These are phyloP conservation scores for Sus scrofa DNA, from an alignment of 2,113 vertebrate species.

Conservation along the genomic window DNA sequence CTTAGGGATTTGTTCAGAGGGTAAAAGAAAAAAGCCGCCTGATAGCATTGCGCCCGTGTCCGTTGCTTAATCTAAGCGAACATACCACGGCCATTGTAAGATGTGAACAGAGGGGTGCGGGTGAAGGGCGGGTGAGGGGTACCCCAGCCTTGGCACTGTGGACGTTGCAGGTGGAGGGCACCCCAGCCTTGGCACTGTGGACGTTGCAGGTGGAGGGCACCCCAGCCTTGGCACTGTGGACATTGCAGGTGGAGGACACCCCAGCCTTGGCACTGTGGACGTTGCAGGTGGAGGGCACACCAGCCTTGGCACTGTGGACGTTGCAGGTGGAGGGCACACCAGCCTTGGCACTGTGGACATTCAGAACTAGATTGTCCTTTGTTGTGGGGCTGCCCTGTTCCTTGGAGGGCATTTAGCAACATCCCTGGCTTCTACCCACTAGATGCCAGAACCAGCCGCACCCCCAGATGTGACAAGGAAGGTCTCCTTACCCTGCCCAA, in stretches of 20 bases:
- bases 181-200: no score
- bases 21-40: neutral
- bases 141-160: fast-evolving
- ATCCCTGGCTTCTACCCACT: neutral
- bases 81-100: neutral
- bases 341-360: no score
- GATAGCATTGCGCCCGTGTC: neutral
- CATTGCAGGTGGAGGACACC: no score
- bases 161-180: no score
- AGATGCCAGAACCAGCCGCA: neutral
- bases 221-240: no score
- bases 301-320: no score
- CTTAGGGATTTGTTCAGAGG: neutral
- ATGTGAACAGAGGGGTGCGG: neutral
- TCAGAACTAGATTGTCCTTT: no score
- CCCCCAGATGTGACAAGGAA: neutral
- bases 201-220: no score
- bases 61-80: neutral
- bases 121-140: neutral
- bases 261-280: no score
- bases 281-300: no score
- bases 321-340: no score
- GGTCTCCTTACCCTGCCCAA: neutral
- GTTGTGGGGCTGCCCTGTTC: neutral
- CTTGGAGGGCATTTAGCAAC: fast-evolving